Conservation (phyloP, 2,113 vertebrate genomes). For the Pterocles gutturalis region DNA sequence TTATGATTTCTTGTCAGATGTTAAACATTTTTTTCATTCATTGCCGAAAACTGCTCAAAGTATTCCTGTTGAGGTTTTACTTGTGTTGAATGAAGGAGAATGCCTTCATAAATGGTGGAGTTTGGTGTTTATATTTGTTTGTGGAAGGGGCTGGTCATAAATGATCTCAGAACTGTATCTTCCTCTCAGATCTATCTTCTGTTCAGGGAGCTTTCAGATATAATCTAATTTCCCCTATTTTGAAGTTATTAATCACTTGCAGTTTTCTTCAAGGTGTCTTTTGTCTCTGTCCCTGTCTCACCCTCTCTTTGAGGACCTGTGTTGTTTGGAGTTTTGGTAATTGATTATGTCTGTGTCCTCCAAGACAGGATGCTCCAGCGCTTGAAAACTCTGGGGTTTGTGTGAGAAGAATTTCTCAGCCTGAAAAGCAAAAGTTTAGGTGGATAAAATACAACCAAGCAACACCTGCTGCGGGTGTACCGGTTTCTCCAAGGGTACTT, state of each 20-base stretch:
- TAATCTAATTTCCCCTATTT: neutral
- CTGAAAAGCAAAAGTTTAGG: neutral
- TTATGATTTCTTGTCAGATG: neutral
- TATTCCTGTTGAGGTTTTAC: neutral
- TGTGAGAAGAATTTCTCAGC: neutral
- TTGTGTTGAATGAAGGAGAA: neutral
- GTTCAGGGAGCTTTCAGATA: neutral
- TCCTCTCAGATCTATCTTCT: neutral
- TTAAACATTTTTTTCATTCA: neutral
- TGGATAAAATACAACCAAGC: neutral
- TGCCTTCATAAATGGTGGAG: neutral
- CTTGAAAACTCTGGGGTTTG: neutral
- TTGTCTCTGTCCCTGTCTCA: neutral
- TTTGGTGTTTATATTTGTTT: neutral
- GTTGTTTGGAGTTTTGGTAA: neutral
- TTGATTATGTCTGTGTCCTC: neutral
- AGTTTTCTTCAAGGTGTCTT: neutral
- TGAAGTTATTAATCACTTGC: neutral
- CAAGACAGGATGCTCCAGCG: neutral
- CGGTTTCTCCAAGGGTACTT: neutral
- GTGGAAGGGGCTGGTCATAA: neutral
- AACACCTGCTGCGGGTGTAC: neutral
- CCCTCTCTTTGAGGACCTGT: neutral
- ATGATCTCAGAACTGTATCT: neutral
- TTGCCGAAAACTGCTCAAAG: neutral